phyloP scores from a whole-genome alignment of 37 sponge, comb jelly and placozoan species.

The Crambe crambe region DNA sequence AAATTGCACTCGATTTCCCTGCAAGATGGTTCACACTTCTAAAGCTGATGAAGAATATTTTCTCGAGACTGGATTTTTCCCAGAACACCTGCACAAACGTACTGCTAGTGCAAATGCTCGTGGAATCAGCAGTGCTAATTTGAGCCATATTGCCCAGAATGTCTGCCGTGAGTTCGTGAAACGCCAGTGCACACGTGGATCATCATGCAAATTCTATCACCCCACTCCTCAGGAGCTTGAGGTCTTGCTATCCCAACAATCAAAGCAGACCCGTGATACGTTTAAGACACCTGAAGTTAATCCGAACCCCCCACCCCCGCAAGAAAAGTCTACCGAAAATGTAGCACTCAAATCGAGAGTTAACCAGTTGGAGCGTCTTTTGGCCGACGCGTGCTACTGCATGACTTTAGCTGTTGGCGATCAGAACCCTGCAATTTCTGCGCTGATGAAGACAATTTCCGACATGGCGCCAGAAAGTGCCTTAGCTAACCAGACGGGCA shows the following conservation, averaged over 20 bases:
- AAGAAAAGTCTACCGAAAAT: constrained; percentile 12
- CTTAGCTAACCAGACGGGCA: constrained; percentile 38
- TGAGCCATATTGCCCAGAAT: constrained; percentile 25
- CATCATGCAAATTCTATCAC: constrained; percentile 50
- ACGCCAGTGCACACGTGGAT: constrained; percentile 42
- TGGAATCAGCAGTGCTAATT: background rate
- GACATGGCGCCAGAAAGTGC: constrained; percentile 59
- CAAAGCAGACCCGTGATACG: background rate
- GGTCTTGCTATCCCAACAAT: constrained; percentile 25
- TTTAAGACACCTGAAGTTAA: background rate
- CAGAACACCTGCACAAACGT: constrained; percentile 28
- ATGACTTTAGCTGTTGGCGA: constrained; percentile 72
- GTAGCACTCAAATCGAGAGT: constrained; percentile 36
- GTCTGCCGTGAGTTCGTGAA: constrained; percentile 71
- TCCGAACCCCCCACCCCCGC: background rate
- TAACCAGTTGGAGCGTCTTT: constrained; percentile 56
- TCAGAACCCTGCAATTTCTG: constrained; percentile 52
- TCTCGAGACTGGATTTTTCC: constrained; percentile 39
- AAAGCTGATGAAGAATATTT: constrained; percentile 56
- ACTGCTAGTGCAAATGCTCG: background rate
- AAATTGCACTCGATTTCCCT: constrained; percentile 32
- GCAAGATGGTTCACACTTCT: constrained; percentile 61
- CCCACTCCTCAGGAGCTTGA: constrained; percentile 42
- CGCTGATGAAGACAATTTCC: constrained; percentile 56
- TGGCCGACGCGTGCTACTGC: constrained; percentile 70